Percentiles rank a stretch among this genome's conserved stretches.
phyloP scores from a whole-genome alignment of 2,888 invertebrate genomes.

The Melanostoma scalare region DNA sequence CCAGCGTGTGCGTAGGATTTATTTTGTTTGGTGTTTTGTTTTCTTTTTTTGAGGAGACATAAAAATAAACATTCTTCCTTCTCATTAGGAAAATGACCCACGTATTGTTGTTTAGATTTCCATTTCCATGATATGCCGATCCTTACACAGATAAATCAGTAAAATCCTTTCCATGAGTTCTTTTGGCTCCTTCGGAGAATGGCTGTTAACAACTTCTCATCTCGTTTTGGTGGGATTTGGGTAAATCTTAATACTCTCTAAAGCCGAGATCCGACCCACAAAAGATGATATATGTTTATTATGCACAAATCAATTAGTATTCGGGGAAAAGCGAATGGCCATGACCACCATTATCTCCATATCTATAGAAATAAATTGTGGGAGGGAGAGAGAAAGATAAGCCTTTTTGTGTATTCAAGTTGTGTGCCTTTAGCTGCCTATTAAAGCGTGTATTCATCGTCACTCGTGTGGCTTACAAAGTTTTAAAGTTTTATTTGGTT shows the following conservation, averaged over 20 bases:
- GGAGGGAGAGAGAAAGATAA: neutral
- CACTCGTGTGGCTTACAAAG: slow-evolving; percentile 24
- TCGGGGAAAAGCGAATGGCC: slow-evolving; percentile 33
- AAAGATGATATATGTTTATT: slow-evolving; percentile 23
- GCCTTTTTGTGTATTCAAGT: slow-evolving; percentile 29
- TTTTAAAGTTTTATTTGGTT: neutral
- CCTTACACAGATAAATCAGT: slow-evolving; percentile 26
- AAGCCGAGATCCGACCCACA: neutral
- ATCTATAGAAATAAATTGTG: slow-evolving; percentile 2
- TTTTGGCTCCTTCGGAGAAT: neutral
- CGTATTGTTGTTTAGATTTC: slow-evolving; percentile 69
- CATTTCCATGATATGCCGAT: slow-evolving; percentile 44
- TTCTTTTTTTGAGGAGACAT: slow-evolving; percentile 3
- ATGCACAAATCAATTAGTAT: slow-evolving; percentile 68
- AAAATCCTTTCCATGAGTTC: slow-evolving; percentile 46
- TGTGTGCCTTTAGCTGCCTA: slow-evolving; percentile 22
- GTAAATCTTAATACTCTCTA: neutral
- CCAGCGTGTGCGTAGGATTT: slow-evolving; percentile 52
- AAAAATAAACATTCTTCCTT: slow-evolving; percentile 59
- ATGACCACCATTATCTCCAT: neutral
- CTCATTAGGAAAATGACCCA: slow-evolving; percentile 72
- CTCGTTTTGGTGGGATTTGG: slow-evolving; percentile 19
- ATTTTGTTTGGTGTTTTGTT: neutral
- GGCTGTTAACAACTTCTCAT: neutral
- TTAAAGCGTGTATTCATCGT: slow-evolving; percentile 40